Evolutionary conservation across 2,888 invertebrate species (phyloP).

Genomic region (Pterostichus niger): DNA sequence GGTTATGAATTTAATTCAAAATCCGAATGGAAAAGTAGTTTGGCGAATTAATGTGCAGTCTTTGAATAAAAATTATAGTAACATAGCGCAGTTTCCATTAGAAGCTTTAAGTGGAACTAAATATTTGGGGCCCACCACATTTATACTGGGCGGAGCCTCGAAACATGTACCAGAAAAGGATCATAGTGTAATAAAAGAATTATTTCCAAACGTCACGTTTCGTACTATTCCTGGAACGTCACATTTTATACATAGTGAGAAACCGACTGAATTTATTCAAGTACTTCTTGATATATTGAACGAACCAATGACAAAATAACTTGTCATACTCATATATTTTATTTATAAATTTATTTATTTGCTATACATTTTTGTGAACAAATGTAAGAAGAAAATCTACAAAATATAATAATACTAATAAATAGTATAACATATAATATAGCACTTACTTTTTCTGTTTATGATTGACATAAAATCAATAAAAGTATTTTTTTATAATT

Average conservation of each 20-base stretch:
- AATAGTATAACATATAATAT: no score
- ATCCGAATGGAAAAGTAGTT: constrained; percentile 77
- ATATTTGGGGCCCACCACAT: constrained; percentile 87
- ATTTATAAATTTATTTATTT: no score
- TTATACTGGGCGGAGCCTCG: constrained; percentile 91
- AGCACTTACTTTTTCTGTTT: no score
- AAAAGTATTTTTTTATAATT: no score
- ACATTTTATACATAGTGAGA: constrained; percentile 96
- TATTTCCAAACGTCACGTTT: constrained; percentile 87
- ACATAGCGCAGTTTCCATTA: constrained; percentile 84
- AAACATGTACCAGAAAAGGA: constrained; percentile 87
- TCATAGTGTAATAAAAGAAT: constrained; percentile 81
- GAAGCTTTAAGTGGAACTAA: constrained; percentile 76
- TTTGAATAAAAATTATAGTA: constrained; percentile 83
- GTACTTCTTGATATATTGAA: constrained; percentile 20
- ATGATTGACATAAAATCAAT: no score
- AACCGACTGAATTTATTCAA: constrained; percentile 87
- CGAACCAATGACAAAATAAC: not conserved
- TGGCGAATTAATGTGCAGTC: constrained; percentile 92
- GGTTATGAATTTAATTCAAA: constrained; percentile 88
- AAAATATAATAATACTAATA: no score
- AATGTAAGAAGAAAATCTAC: no score
- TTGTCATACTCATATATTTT: no score
- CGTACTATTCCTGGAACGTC: constrained; percentile 89
- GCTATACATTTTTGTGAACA: no score